Percentiles rank a stretch among this genome's conserved stretches.
Evolutionary conservation across 2,797 vertebrate species (phyloP).

Genomic region (Rhynchonycteris naso): DNA sequence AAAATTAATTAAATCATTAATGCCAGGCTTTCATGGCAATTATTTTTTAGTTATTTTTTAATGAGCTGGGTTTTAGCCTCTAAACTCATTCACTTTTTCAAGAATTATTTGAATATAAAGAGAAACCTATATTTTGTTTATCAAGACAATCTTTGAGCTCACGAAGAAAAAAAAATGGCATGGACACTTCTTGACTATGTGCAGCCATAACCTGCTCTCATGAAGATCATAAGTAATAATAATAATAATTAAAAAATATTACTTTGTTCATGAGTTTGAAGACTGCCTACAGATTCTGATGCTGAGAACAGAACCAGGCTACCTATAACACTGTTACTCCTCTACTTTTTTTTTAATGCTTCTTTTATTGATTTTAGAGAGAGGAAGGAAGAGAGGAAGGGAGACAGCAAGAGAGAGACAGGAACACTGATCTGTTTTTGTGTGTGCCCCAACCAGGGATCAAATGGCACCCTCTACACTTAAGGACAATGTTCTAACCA

Average conservation of each 20-base stretch:
- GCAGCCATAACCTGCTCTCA: not conserved
- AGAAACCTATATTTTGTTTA: not conserved
- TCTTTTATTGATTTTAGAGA: too few relatives aligned
- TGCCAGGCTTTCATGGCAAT: not conserved
- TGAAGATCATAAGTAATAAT: not conserved
- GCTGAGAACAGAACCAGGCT: not conserved
- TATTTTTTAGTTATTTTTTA: not conserved
- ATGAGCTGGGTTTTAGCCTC: not conserved
- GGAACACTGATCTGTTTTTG: too few relatives aligned
- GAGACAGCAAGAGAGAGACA: too few relatives aligned
- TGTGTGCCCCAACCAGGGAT: too few relatives aligned
- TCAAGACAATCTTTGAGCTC: not conserved
- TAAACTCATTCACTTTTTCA: conserved; percentile 4
- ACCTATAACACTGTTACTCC: not conserved
- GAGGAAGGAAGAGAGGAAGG: too few relatives aligned
- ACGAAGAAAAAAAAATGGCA: not conserved
- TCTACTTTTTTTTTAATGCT: not conserved
- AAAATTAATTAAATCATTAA: conserved; percentile 38
- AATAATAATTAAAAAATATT: not conserved
- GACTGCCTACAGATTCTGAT: not conserved
- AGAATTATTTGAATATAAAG: not conserved
- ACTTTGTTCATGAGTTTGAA: not conserved
- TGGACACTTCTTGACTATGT: not conserved
- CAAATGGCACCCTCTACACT: too few relatives aligned
- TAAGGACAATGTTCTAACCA: too few relatives aligned